Base-by-base conservation (phyloP, 2,888 invertebrate genomes). In the Empis stercorea region DNA sequence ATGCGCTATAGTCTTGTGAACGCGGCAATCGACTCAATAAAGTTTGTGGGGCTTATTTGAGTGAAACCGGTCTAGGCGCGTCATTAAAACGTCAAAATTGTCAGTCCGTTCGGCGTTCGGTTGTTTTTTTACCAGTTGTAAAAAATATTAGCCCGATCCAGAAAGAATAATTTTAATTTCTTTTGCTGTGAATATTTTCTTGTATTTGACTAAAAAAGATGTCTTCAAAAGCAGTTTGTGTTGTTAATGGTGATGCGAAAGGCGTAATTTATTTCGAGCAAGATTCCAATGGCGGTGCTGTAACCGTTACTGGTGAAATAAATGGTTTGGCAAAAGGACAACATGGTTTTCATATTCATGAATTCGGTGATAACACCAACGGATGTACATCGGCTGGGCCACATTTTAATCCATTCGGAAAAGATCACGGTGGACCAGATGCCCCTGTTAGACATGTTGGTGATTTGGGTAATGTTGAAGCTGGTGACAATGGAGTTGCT, bases 361-460 rank as follows among this genome's bases (percentile, higher is more conserved):
- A 96, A 72, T 95, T 92, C 63, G 96, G 96, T 1, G 95, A 95
- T 71, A 89, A 87, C 63, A 92, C 93, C 27, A 92, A 95, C 64
- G 91, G 89, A 1, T 96, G 96, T 70, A 87, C 84, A n/a, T 92
- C 91, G 36, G 92, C 95, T 32, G 96, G 95, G 0, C 73, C 87
- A 0, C 96, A 96, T 71, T 96, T 88, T 72, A 96, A 96, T 71
- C 95, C 95, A 0, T 55, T 67, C 43, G 78, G 78, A 56, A 76
- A 78, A 58, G 84, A 84, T 0, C 96, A 96, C 61, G 96, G 91
- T 13, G 86, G 76, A 1, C 95, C 94, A 0, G 70, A 66, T 20
- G 79, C 85, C 50, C 60, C 60, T 1, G 71, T 75, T 5, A 81
- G 95, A 51, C 95, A 96, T 66, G 81, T 84, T 41, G 95, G 95